A percentile compares a stretch with the other conserved stretches of the same genome.
These are phyloP conservation scores for Brachypalpus laphriformis DNA, from an alignment of 2,888 invertebrate genomes.

Conservation along the genomic window DNA sequence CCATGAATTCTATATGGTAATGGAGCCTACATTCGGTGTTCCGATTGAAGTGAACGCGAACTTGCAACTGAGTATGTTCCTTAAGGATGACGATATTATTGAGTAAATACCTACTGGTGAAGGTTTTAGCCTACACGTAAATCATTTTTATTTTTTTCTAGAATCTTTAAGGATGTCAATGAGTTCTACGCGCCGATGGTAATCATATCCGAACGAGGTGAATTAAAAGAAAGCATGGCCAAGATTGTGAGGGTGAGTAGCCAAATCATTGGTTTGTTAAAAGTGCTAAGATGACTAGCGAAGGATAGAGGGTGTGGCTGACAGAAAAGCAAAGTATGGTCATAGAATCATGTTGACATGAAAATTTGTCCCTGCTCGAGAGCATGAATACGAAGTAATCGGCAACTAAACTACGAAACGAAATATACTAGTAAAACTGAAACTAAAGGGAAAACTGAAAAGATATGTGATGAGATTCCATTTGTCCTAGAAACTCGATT, in stretches of 20 bases:
- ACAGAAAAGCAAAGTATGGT: too few species aligned
- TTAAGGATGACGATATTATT: conserved; percentile 84
- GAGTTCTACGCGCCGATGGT: conserved; percentile 86
- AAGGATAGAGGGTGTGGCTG: too few species aligned
- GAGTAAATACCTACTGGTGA: conserved; percentile 84
- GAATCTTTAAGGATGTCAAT: conserved; percentile 83
- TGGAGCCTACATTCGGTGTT: conserved; percentile 91
- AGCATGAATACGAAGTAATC: too few species aligned
- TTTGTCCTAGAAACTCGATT: too few species aligned
- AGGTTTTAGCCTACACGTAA: not conserved
- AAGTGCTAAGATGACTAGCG: too few species aligned
- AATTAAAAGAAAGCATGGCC: conserved; percentile 85
- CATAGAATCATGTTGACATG: too few species aligned
- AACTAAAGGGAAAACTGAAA: too few species aligned
- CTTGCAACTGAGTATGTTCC: conserved; percentile 88
- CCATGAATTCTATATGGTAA: conserved; percentile 86
- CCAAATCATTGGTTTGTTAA: too few species aligned
- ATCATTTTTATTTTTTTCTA: conserved; percentile 79
- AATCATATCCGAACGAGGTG: conserved; percentile 88
- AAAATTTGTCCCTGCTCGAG: too few species aligned
- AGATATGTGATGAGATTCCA: too few species aligned
- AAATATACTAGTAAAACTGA: too few species aligned
- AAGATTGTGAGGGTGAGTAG: conserved; percentile 69
- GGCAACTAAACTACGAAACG: too few species aligned
- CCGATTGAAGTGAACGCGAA: conserved; percentile 88